Evolutionary conservation across 1,140 invertebrate species (phyloP).

Genomic region (Drosophila oshimai): DNA sequence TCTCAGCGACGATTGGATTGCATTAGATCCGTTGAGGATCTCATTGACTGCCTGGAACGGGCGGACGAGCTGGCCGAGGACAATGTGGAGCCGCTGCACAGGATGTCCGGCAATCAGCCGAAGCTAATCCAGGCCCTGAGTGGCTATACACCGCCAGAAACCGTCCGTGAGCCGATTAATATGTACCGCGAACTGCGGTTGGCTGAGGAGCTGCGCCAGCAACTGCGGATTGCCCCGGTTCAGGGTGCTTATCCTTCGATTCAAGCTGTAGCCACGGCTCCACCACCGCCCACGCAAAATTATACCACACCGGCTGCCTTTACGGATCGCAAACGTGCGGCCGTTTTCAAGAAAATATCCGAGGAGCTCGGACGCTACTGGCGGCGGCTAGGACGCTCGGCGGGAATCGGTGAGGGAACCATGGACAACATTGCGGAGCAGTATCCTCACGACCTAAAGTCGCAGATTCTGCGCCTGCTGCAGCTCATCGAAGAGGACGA

Average conservation of each 20-base stretch:
- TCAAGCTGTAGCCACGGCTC: neutral
- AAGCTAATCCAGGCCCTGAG: conserved; percentile 23
- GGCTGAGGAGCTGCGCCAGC: conserved; percentile 50
- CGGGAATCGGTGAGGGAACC: conserved; percentile 82
- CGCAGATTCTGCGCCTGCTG: conserved; percentile 56
- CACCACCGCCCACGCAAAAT: conserved; percentile 16
- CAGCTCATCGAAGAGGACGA: conserved; percentile 68
- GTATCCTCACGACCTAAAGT: conserved; percentile 57
- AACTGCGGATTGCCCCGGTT: conserved; percentile 26
- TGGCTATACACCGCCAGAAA: conserved; percentile 17
- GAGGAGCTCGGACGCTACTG: conserved; percentile 83
- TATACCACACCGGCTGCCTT: conserved; percentile 31
- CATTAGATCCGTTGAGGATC: conserved; percentile 41
- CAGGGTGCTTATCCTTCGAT: neutral
- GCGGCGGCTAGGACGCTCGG: conserved; percentile 83
- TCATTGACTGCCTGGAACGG: conserved; percentile 65
- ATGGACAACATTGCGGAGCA: conserved; percentile 83
- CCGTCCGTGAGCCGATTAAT: conserved; percentile 1
- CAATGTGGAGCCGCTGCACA: conserved; percentile 47
- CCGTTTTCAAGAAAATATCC: conserved; percentile 60
- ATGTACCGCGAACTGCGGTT: conserved; percentile 53
- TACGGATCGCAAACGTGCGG: conserved; percentile 54
- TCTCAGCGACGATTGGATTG: conserved; percentile 31
- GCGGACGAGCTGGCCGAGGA: conserved; percentile 48
- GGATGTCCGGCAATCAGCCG: neutral